These are phyloP conservation scores for Pyrrhia umbra DNA, from an alignment of 2,888 invertebrate species.

Conservation along the genomic window DNA sequence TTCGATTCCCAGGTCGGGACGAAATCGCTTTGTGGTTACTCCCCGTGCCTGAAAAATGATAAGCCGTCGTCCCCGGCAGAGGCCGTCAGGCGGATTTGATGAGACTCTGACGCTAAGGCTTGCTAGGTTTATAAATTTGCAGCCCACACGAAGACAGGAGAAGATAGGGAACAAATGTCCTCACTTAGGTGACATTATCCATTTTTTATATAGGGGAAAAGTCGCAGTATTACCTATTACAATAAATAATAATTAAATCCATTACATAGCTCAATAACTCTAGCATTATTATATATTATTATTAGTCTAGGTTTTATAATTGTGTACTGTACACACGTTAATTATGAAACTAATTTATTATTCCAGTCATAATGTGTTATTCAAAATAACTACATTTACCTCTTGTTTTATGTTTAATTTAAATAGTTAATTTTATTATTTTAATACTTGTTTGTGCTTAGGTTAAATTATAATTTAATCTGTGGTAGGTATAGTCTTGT, in stretches of 20 bases:
- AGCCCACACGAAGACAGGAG: too few species aligned
- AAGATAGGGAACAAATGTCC: too few species aligned
- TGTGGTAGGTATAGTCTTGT: neutral
- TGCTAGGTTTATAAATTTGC: too few species aligned
- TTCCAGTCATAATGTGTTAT: constrained; percentile 35
- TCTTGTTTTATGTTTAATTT: constrained; percentile 34
- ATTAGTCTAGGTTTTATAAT: constrained; percentile 48
- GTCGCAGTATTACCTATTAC: neutral
- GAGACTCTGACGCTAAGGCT: too few species aligned
- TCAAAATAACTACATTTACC: constrained; percentile 25
- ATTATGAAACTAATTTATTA: constrained; percentile 45
- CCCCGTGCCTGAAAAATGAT: too few species aligned
- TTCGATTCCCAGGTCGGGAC: too few species aligned
- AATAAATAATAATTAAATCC: constrained; percentile 19
- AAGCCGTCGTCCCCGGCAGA: too few species aligned
- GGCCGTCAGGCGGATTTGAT: too few species aligned
- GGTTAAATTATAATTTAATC: neutral
- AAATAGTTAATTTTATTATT: constrained; percentile 48
- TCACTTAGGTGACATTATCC: too few species aligned
- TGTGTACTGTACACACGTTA: constrained; percentile 30
- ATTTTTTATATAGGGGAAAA: too few species aligned
- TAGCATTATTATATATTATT: constrained; percentile 64
- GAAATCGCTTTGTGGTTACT: too few species aligned
- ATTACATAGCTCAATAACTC: constrained; percentile 49
- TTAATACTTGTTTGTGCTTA: constrained; percentile 29